Conservation (phyloP, 1,140 invertebrate species). For the Macrocentrus cingulum region DNA sequence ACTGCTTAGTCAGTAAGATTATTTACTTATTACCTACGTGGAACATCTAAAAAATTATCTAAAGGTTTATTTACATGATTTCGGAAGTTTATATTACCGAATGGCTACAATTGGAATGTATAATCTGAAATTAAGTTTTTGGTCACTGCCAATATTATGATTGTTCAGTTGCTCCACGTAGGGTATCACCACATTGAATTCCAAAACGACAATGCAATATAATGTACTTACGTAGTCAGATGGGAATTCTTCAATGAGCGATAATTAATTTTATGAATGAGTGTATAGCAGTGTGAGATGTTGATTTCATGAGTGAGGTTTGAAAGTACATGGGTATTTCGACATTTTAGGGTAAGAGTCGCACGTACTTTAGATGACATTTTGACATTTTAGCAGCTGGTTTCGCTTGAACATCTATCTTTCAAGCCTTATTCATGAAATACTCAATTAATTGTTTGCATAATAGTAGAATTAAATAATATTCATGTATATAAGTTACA, state of each 20-base stretch:
- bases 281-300: too few species aligned
- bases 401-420: too few species aligned
- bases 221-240: constrained; percentile 55
- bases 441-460: constrained; percentile 29
- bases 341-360: too few species aligned
- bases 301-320: too few species aligned
- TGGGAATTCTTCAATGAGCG: background rate
- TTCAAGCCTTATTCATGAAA: constrained; percentile 17
- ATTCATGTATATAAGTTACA: constrained; percentile 33
- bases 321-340: too few species aligned
- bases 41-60: background rate
- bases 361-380: too few species aligned
- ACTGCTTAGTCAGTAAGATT: constrained; percentile 41
- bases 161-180: constrained; percentile 43
- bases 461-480: constrained; percentile 26
- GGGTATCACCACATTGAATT: constrained; percentile 43
- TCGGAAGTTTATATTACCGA: too few species aligned
- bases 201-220: constrained; percentile 57
- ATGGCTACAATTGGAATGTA: too few species aligned
- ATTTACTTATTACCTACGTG: background rate
- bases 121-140: too few species aligned
- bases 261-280: background rate
- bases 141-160: constrained; percentile 48
- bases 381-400: too few species aligned
- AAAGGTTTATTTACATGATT: too few species aligned